Percentiles rank a stretch among this genome's conserved stretches.
These are phyloP conservation scores for Macrophya alboannulata DNA, from an alignment of 2,888 invertebrate species.

Conservation along the genomic window DNA sequence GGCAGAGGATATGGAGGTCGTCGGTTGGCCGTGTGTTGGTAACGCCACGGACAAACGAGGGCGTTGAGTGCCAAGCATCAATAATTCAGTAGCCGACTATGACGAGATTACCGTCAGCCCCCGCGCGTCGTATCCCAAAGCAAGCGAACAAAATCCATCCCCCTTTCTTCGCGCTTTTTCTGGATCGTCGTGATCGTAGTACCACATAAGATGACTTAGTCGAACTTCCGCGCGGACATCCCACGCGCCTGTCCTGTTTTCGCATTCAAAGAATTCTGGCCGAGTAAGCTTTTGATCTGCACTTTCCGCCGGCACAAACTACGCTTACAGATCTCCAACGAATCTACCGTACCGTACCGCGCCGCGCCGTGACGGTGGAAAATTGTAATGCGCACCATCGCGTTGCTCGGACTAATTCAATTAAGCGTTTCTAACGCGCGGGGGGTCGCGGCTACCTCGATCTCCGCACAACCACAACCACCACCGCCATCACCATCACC, in stretches of 20 bases:
- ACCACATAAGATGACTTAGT: conserved; percentile 26
- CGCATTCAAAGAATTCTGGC: conserved; percentile 59
- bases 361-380: conserved; percentile 53
- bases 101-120: conserved; percentile 74
- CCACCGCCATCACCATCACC: conserved; percentile 58
- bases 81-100: conserved; percentile 79
- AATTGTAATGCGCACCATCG: conserved; percentile 71
- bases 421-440: conserved; percentile 73
- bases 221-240: conserved; percentile 12
- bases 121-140: conserved; percentile 42
- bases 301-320: conserved; percentile 45
- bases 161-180: conserved; percentile 40
- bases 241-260: conserved; percentile 6
- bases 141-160: conserved; percentile 53
- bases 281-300: conserved; percentile 54
- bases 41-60: conserved; percentile 68
- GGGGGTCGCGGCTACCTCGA: conserved; percentile 27
- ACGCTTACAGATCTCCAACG: conserved; percentile 15
- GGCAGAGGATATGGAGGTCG: conserved; percentile 62
- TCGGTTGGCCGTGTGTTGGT: conserved; percentile 61
- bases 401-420: conserved; percentile 75
- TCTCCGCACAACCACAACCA: conserved; percentile 19
- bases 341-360: conserved; percentile 12
- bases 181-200: conserved; percentile 20
- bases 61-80: conserved; percentile 76